Evolutionary conservation across 1,140 invertebrate species (phyloP).

Genomic region (Nebria ingens): DNA sequence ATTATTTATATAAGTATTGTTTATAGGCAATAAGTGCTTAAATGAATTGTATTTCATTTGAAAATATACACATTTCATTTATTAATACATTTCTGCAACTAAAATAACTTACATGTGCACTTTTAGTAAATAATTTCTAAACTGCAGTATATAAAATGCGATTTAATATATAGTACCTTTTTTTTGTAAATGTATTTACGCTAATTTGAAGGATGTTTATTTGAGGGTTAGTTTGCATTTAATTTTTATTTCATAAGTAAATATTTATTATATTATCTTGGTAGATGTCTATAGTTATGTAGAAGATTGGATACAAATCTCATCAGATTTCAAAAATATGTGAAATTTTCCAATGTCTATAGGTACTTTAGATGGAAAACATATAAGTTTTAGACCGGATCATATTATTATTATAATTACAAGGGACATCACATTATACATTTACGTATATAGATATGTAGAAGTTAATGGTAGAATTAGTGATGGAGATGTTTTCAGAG

Average conservation of each 20-base stretch:
- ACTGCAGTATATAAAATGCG: too few species aligned
- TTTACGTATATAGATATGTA: slow-evolving; percentile 32
- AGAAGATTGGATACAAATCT: slow-evolving; percentile 18
- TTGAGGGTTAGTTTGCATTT: background rate
- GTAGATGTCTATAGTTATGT: slow-evolving; percentile 10
- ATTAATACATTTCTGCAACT: too few species aligned
- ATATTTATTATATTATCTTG: background rate
- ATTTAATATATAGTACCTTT: too few species aligned
- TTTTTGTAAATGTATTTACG: background rate
- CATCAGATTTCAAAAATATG: slow-evolving; percentile 17
- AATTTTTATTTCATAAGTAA: background rate
- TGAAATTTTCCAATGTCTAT: slow-evolving; percentile 19
- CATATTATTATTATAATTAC: slow-evolving; percentile 34
- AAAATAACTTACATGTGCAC: too few species aligned
- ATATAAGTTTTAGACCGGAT: slow-evolving; percentile 18
- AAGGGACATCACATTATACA: slow-evolving; percentile 31
- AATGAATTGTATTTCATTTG: too few species aligned
- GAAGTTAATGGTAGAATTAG: slow-evolving; percentile 25
- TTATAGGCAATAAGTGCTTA: too few species aligned
- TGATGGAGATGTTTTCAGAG: slow-evolving; percentile 28
- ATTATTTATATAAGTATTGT: too few species aligned
- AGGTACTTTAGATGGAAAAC: slow-evolving; percentile 19
- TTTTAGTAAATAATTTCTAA: too few species aligned
- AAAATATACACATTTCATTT: too few species aligned
- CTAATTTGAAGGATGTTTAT: background rate